These are phyloP conservation scores for Cydia amplana DNA, from an alignment of 1,140 invertebrate genomes.

Conservation along the genomic window DNA sequence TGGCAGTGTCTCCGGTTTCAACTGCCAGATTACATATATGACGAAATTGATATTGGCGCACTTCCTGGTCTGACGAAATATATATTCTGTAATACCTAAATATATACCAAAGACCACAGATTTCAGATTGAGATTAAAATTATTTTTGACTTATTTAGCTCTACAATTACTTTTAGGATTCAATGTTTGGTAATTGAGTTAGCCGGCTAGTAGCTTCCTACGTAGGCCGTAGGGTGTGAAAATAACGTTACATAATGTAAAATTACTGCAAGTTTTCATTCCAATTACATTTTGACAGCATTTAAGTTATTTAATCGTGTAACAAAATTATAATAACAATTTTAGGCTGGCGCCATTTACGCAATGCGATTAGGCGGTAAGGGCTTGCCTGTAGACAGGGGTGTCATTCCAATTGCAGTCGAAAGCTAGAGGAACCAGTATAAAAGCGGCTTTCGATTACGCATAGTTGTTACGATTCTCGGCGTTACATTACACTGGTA, in stretches of 20 bases:
- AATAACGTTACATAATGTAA: conserved; percentile 15
- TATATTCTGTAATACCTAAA: neutral
- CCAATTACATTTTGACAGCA: conserved; percentile 29
- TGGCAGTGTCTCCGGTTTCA: neutral
- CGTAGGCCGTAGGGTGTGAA: neutral
- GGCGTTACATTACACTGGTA: neutral
- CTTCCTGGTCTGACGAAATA: conserved; percentile 4
- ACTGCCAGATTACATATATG: conserved; percentile 7
- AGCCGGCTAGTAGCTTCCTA: neutral
- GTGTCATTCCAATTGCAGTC: neutral
- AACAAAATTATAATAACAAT: conserved; percentile 26
- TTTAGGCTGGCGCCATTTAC: conserved; percentile 44
- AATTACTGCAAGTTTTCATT: conserved; percentile 26
- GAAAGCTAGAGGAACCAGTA: neutral
- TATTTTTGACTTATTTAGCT: neutral
- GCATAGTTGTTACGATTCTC: neutral
- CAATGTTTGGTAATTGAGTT: neutral
- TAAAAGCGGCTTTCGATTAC: neutral
- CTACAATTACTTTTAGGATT: neutral
- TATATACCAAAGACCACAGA: neutral
- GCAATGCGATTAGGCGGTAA: conserved; percentile 48
- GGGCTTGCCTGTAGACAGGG: conserved; percentile 40
- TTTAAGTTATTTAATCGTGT: conserved; percentile 30
- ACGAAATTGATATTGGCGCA: neutral
- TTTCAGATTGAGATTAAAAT: neutral